phyloP scores from a whole-genome alignment of 2,113 vertebrate species.

The Clarias macrocephalus region DNA sequence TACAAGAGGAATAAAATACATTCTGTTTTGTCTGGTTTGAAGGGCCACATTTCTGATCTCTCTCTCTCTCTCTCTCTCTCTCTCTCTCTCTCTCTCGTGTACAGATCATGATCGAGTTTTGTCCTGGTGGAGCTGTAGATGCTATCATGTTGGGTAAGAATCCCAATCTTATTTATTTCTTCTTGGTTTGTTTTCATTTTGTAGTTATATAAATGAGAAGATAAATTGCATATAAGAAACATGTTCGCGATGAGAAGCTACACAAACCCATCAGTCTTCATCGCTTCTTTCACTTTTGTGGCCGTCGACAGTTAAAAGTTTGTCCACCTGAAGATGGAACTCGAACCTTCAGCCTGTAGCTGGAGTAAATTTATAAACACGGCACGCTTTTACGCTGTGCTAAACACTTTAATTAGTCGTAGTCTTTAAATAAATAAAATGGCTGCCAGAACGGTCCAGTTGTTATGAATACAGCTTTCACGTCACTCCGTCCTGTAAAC shows the following conservation, averaged over 20 bases:
- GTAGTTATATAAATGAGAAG: not conserved
- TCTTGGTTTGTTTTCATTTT: not conserved
- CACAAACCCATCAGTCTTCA: not conserved
- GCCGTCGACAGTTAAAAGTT: not conserved
- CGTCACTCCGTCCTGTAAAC: not conserved
- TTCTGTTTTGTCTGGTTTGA: not conserved
- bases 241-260: not conserved
- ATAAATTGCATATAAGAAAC: not conserved
- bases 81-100: constrained; percentile 13
- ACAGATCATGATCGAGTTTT: constrained; percentile 99
- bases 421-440: constrained; percentile 6
- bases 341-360: not conserved
- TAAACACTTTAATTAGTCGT: not conserved
- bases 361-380: not conserved
- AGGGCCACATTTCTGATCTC: not conserved
- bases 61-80: not conserved
- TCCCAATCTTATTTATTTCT: not conserved
- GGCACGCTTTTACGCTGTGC: not conserved
- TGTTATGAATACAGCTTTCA: not conserved
- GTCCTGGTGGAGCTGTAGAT: constrained; percentile 86
- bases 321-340: not conserved
- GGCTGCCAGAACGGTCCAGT: not conserved
- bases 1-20: not conserved
- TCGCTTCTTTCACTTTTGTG: not conserved
- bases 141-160: constrained; percentile 84